Evolutionary conservation across 2,888 invertebrate species (phyloP).

Genomic region (Onchidella celtica): DNA sequence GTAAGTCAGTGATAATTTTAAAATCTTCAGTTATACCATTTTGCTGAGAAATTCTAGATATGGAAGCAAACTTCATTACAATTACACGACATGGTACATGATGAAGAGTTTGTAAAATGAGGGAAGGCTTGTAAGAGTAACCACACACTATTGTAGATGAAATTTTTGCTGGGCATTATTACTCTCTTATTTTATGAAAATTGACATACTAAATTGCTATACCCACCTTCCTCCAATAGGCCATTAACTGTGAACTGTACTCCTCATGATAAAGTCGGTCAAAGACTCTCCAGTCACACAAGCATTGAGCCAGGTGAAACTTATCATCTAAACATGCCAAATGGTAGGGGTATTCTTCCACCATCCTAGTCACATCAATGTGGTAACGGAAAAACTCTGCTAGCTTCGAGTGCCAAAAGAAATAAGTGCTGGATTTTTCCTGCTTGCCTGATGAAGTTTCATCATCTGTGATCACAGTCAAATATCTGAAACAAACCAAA

Average conservation of each 20-base stretch:
- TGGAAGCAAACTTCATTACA: no score
- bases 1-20: no score
- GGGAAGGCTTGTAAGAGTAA: no score
- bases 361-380: constrained; percentile 69
- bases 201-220: no score
- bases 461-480: constrained; percentile 27
- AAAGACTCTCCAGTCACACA: constrained; percentile 77
- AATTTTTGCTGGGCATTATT: no score
- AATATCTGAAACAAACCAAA: constrained; percentile 45
- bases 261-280: constrained; percentile 77
- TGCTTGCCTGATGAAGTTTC: constrained; percentile 30
- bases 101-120: no score
- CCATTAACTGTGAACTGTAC: constrained; percentile 73
- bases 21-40: no score
- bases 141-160: no score
- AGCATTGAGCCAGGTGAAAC: constrained; percentile 69
- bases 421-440: constrained; percentile 56
- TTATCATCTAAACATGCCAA: constrained; percentile 74
- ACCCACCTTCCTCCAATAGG: constrained; percentile 76
- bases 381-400: constrained; percentile 74
- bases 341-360: constrained; percentile 78
- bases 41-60: no score
- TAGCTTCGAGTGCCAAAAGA: constrained; percentile 77
- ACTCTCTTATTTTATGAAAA: no score
- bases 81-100: no score